A percentile compares a stretch with the other conserved stretches of the same genome.
phyloP scores from a whole-genome alignment of 1,140 invertebrate species.

The Drosophila subobscura region DNA sequence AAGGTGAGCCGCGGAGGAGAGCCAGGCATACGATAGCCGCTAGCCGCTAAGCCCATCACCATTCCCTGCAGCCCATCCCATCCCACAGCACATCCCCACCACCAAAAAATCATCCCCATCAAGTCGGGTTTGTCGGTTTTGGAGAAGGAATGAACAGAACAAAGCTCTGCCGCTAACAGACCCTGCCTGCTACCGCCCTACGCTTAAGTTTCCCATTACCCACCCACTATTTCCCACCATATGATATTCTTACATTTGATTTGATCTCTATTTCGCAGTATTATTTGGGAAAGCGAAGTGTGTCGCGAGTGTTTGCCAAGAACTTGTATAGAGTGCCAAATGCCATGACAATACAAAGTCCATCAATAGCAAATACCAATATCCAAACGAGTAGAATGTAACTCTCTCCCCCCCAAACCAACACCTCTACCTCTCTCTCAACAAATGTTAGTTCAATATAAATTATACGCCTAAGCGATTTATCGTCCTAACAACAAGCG shows the following conservation, averaged over 20 bases:
- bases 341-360: conserved; percentile 46
- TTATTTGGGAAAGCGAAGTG: conserved; percentile 77
- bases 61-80: conserved; percentile 14
- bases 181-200: conserved; percentile 5
- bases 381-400: conserved; percentile 57
- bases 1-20: conserved; percentile 85
- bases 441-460: conserved; percentile 64
- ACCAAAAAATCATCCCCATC: conserved; percentile 13
- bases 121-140: conserved; percentile 31
- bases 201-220: conserved; percentile 32
- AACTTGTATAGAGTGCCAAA: conserved; percentile 64
- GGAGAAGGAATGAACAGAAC: conserved; percentile 32
- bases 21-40: background rate
- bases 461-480: conserved; percentile 12
- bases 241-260: conserved; percentile 66
- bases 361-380: conserved; percentile 51
- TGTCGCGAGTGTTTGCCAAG: conserved; percentile 78
- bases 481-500: conserved; percentile 29
- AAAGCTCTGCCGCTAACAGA: conserved; percentile 39
- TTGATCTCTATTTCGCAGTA: conserved; percentile 79
- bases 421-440: conserved; percentile 22
- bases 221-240: conserved; percentile 37
- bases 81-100: conserved; percentile 17
- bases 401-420: conserved; percentile 59
- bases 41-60: conserved; percentile 2